phyloP scores from a whole-genome alignment of 2,888 invertebrate genomes.

The Erannis defoliaria region DNA sequence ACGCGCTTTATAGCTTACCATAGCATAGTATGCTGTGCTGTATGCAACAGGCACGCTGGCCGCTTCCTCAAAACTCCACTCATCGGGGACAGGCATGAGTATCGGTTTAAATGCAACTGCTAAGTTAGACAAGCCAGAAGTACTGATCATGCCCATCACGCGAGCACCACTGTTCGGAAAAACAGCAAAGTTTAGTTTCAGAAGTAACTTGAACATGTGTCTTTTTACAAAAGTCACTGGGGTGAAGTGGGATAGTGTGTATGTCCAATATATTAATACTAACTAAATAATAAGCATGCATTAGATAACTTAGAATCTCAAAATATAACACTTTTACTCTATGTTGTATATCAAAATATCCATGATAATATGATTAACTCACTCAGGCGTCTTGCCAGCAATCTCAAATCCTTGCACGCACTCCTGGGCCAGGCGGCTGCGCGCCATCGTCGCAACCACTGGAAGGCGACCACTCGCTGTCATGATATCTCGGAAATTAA shows the following conservation, averaged over 20 bases:
- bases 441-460: slow-evolving; percentile 92
- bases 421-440: slow-evolving; percentile 88
- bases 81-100: slow-evolving; percentile 90
- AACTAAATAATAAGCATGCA: too few relatives aligned
- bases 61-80: slow-evolving; percentile 91
- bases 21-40: slow-evolving; percentile 87
- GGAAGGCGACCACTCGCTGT: slow-evolving; percentile 96
- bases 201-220: too few relatives aligned
- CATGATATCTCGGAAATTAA: slow-evolving; percentile 99
- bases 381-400: slow-evolving; percentile 86
- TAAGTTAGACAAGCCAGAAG: slow-evolving; percentile 87
- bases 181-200: neutral
- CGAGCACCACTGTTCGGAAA: slow-evolving; percentile 80
- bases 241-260: too few relatives aligned
- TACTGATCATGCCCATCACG: slow-evolving; percentile 89
- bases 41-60: slow-evolving; percentile 94
- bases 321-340: too few relatives aligned
- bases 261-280: too few relatives aligned
- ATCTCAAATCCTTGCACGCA: slow-evolving; percentile 90
- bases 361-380: too few relatives aligned
- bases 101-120: slow-evolving; percentile 85
- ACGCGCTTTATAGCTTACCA: slow-evolving; percentile 71
- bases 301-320: too few relatives aligned
- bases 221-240: too few relatives aligned
- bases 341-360: too few relatives aligned